phyloP scores from a whole-genome alignment of 2,888 invertebrate species.

The Caradrina clavipalpis region DNA sequence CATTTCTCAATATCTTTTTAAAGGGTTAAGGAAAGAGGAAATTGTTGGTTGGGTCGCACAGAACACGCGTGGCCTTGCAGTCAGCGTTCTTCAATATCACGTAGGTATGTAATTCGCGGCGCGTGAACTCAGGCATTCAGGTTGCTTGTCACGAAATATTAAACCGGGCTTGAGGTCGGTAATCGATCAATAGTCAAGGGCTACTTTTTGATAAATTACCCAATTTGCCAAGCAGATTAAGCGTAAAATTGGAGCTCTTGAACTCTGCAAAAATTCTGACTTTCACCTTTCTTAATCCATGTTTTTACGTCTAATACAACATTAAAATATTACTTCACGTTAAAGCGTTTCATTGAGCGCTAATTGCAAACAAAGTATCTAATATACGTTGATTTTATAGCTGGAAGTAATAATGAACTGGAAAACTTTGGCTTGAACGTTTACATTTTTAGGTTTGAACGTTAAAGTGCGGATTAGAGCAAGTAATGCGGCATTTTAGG shows the following conservation, averaged over 20 bases:
- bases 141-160: background rate
- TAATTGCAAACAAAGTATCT: conserved; percentile 59
- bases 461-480: background rate
- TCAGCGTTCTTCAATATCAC: too few relatives aligned
- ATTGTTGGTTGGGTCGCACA: background rate
- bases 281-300: conserved; percentile 41
- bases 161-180: background rate
- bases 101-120: background rate
- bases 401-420: conserved; percentile 22
- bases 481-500: conserved; percentile 3
- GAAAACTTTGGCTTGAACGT: conserved; percentile 26
- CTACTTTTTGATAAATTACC: background rate
- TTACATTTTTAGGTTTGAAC: background rate
- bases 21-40: background rate
- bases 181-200: background rate
- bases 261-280: conserved; percentile 32
- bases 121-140: background rate
- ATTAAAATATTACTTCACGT: conserved; percentile 52
- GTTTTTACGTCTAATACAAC: conserved; percentile 52
- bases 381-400: conserved; percentile 23
- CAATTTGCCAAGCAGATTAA: background rate
- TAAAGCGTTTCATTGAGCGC: conserved; percentile 67
- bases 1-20: background rate
- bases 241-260: background rate
- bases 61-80: background rate